Base-by-base conservation (phyloP, 2,888 invertebrate species). In the Pyralis farinalis region DNA sequence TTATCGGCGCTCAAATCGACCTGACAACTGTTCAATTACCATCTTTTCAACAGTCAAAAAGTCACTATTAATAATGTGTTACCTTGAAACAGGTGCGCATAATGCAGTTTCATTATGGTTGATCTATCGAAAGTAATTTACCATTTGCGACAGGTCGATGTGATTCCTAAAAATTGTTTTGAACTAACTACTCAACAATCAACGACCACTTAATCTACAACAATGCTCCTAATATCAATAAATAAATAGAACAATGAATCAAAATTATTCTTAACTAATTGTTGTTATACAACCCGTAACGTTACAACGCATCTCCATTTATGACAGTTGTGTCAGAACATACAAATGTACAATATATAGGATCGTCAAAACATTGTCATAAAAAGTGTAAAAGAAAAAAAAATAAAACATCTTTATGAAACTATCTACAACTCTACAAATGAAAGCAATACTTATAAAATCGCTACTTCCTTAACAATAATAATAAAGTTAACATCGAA, bases 221-320 rank as follows among this genome's bases (percentile, higher is more conserved):
- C 28, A 58, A 62, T 42, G 49, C 52, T 44, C 63, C 59, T 62
- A 58, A 55, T 57, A 60, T 64, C 46, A 73, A 75, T 73, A 71
- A 74, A 73, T 72, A 71, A 59, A 61, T 53, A 66, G 16, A 66
- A 66, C 59, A 62, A 49, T 42, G 44, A 50, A 16, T 57, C 56
- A 63, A 66, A 56, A 50, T 40, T 53, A 58, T 52, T 48, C 55
- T 48, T 61, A 42, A 41, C 49, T 55, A 48, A 49, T 21, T 49
- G 53, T 50, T 53, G 51, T 58, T 48, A 46, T 27, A 57, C 55
- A 55, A 58, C 57, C 44, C 43, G 46, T 50, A 46, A 38, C 39
- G 39, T 43, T 16, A 46, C 46, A 40, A 46, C 6, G 25, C 35
- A 28, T 39, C 29, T 25, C 16, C 34, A 44, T 20, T 32, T 21